Evolutionary conservation across 1,140 invertebrate genomes (phyloP), one percentile per base, ranked within the genome.

Genomic region (Trachymyrmex cornetzi): DNA sequence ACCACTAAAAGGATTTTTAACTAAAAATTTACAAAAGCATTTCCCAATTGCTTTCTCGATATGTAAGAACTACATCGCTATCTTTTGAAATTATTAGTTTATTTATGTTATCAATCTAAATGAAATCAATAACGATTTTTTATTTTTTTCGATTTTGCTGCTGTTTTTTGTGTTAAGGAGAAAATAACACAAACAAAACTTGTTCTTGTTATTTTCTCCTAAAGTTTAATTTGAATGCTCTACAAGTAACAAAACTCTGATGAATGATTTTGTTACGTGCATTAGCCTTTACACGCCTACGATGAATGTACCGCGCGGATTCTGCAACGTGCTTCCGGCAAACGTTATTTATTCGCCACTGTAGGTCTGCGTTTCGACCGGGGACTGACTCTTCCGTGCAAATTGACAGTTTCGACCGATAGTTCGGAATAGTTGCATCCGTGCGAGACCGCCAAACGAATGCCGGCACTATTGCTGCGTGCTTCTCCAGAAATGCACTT

Each of bases 371-470:
- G 80, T 91, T 89, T 91, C 90, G 80, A 89, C 80, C 87, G 48
- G 89, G 77, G 89, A 89, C 85, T 89, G 89, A 88, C 87, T 86
- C 80, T 91, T 87, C 87, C 66, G 64, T 50, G 64, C 50, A 89
- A 91, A 91, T 91, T 91, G 90, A 91, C 89, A 91, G 90, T 91
- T 89, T 91, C 88, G 64, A 59, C 66, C 80, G 89, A 88, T 82
- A 89, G 89, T 91, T 91, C 75, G 44, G 89, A 87, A 87, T 89
- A 86, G 90, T 91, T 87, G 82, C 89, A 44, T 44, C 24, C 80
- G 89, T 74, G 87, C 85, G 85, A 85, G 89, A 91, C 90, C 89
- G 59, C 89, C 89, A 85, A 91, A 91, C 90, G 90, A 91, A 89
- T 91, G 86, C 84, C 87, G 59, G 44, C 27, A 81, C 80, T 86